Evolutionary conservation across 2,888 invertebrate genomes (phyloP).

Genomic region (Bugulina stolonifera): DNA sequence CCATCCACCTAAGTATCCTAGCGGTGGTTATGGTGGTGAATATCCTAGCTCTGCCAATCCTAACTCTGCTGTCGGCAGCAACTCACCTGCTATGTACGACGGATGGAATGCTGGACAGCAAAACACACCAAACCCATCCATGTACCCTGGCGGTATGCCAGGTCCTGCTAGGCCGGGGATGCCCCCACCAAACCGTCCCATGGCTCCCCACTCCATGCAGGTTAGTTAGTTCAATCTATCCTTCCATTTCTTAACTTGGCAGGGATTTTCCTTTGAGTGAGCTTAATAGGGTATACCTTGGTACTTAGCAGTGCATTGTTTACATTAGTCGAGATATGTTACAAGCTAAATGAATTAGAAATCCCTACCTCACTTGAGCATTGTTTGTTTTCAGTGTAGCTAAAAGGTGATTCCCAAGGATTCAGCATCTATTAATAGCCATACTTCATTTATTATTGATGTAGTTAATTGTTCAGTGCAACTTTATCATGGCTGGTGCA

Average conservation of each 20-base stretch:
- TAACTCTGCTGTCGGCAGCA: not conserved
- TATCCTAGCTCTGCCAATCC: not conserved
- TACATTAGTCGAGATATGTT: not conserved
- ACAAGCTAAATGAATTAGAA: no score
- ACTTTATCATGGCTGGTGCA: not conserved
- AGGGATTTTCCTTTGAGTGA: not conserved
- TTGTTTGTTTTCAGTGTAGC: no score
- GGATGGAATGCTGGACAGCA: not conserved
- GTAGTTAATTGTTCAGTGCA: not conserved
- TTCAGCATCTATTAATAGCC: not conserved
- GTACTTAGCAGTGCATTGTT: no score
- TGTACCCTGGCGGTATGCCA: not conserved
- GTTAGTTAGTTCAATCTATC: not conserved
- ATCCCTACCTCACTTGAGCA: no score
- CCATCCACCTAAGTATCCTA: not conserved
- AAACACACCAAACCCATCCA: not conserved
- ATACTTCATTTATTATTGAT: not conserved
- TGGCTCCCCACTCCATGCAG: not conserved
- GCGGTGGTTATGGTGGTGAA: not conserved
- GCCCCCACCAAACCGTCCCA: constrained; percentile 19
- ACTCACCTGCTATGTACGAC: not conserved
- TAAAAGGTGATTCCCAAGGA: constrained; percentile 22
- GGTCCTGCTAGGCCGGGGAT: not conserved
- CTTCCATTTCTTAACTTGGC: not conserved
- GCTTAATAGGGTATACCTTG: not conserved